Base-by-base conservation (phyloP, 2,888 invertebrate genomes). In the Stenotaenia linearis region DNA sequence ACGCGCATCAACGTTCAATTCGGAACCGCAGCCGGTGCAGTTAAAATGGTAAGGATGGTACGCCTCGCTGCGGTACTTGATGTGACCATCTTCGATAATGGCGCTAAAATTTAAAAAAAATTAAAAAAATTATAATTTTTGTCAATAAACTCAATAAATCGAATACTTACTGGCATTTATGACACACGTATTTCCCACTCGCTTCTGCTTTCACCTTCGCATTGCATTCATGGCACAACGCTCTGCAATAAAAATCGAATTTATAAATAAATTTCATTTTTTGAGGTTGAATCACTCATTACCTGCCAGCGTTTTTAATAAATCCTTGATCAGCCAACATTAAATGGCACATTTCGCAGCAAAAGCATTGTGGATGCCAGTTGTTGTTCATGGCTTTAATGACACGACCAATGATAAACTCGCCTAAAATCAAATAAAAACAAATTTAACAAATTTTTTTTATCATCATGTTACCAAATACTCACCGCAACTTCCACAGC, bases 11-110 rank as follows among this genome's bases (percentile, higher is more conserved):
- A 95, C 92, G 86, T 96, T 98, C 82, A 99, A 89, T 87, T 99
- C 99, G 12, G 92, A 89, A n/a, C 79, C 86, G 85, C 89, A 89
- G 28, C 86, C 84, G 61, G 96, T 94, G 86, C 99, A 99, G 86
- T 96, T 97, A 89, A 98, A 99, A 87, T 99, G 99, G 88, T 99
- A 99, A 0, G 98, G 96, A 88, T 99, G 99, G 89, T 96, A 99
- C 56, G 97, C 95, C 88, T 99, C 99, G 75, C 97, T 97, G 74
- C 96, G 92, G 88, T 94, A 97, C 81, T 94, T 91, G 83, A 96
- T 88, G 0, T 96, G 96, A 84, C 94, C 93, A 82, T 94, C 96
- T 85, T 96, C 96, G 84, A 96, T 95, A 69, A 95, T 90, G 1
- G 95, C 94, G 87, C 95, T 96, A 30, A 76, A 28, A 23, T n/a